These are phyloP conservation scores for Gymnoscopelus braueri DNA, from an alignment of 2,797 vertebrate genomes.

Conservation along the genomic window DNA sequence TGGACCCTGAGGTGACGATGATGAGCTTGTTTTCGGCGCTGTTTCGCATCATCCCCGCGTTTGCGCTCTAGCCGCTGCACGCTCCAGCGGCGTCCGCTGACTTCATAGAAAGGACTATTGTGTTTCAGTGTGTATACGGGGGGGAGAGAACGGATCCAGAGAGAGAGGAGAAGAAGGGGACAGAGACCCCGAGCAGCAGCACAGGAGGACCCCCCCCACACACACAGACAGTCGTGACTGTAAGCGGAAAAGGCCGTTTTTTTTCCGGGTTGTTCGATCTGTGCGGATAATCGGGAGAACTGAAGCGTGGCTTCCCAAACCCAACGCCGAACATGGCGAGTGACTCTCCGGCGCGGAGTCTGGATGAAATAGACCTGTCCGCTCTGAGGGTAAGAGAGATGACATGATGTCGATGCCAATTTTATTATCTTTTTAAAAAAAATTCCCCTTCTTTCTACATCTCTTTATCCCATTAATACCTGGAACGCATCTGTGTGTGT, in stretches of 20 bases:
- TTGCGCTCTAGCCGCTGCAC: slow-evolving; percentile 52
- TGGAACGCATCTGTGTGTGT: no score
- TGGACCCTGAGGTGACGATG: slow-evolving; percentile 46
- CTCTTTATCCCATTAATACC: no score
- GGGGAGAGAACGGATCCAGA: slow-evolving; percentile 1
- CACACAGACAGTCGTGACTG: slow-evolving; percentile 48
- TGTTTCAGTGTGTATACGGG: slow-evolving; percentile 23
- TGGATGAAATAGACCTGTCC: slow-evolving; percentile 95
- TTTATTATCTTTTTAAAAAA: not conserved
- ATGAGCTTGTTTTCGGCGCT: slow-evolving; percentile 18
- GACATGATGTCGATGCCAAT: not conserved
- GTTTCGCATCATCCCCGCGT: slow-evolving; percentile 18
- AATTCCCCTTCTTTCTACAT: not conserved
- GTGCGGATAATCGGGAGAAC: slow-evolving; percentile 38
- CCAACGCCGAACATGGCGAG: slow-evolving; percentile 89
- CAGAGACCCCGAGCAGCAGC: slow-evolving; percentile 6
- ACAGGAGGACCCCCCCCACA: slow-evolving; percentile 24
- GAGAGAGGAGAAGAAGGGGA: slow-evolving; percentile 1
- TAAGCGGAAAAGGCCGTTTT: slow-evolving; percentile 46
- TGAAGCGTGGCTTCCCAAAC: slow-evolving; percentile 31
- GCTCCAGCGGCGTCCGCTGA: slow-evolving; percentile 41
- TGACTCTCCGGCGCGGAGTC: slow-evolving; percentile 92
- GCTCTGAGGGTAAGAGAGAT: slow-evolving; percentile 91
- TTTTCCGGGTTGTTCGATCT: slow-evolving; percentile 3
- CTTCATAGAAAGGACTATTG: slow-evolving; percentile 23